Base-by-base conservation (phyloP, 2,888 invertebrate species). In the Cryptocephalus primarius region DNA sequence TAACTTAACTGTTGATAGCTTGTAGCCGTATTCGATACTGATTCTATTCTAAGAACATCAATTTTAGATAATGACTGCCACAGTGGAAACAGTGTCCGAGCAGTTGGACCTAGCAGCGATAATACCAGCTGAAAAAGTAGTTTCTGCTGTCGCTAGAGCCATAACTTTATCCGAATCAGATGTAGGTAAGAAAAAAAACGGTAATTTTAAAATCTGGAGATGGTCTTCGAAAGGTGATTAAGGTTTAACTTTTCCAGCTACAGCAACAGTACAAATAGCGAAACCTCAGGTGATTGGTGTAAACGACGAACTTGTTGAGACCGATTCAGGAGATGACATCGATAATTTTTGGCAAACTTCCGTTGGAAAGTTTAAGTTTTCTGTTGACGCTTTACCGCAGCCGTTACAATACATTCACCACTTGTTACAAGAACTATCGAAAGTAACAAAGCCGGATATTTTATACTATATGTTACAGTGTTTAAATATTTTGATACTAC, bases 321-420 rank as follows among this genome's bases (percentile, higher is more conserved):
- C 81, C 0, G 80, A 79, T 4, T 77, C 78, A n/a, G 80, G 78
- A 47, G 86, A 85, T 43, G 85, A 87, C 58, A 78, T 85, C 64
- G 83, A 84, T 42, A 83, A 88, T 66, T 92, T 91, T 67, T 94
- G 94, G 94, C 84, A 89, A 51, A 95, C 94, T 0, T 87, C 89
- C 0, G 84, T 91, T 38, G 95, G 94, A 31, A 89, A 90, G 66
- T 94, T 94, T 69, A 85, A 88, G 66, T 94, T 95, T 72, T 80
- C 81, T 42, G 79, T 95, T 45, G 89, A 91, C 41, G 87, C 92
- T 61, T 72, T 96, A 51, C 94, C 95, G 0, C 85, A 91, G 55
- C 88, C 94, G 52, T 72, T 97, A 53, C 95, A 95, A 69, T 88
- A 96, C 53, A 89, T 95, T 52, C 88, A 93, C 68, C 88, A 91